Evolutionary conservation across 1,140 invertebrate species (phyloP).

Genomic region (Antheraea pernyi): DNA sequence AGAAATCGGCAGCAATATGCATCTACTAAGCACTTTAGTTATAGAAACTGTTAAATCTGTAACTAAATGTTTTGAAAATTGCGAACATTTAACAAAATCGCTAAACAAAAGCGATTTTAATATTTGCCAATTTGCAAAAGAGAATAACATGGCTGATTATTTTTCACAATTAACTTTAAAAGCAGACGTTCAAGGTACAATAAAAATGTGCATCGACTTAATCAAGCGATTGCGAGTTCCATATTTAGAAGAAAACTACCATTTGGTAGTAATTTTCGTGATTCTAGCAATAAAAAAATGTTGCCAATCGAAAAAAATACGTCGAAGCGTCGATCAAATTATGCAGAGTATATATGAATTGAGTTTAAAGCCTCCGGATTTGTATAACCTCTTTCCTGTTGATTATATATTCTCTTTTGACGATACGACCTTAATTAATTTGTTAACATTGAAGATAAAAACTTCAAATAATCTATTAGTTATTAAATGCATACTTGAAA

Average conservation of each 20-base stretch:
- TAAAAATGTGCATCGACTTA: slow-evolving; percentile 41
- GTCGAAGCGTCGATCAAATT: slow-evolving; percentile 43
- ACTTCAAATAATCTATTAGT: slow-evolving; percentile 47
- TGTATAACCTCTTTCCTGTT: slow-evolving; percentile 60
- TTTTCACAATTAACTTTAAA: slow-evolving; percentile 39
- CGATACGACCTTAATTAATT: slow-evolving; percentile 41
- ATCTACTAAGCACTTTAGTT: slow-evolving; percentile 43
- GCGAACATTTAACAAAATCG: slow-evolving; percentile 42
- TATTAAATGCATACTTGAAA: slow-evolving; percentile 55
- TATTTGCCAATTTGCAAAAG: slow-evolving; percentile 41
- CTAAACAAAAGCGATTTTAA: slow-evolving; percentile 52
- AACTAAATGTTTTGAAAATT: slow-evolving; percentile 49
- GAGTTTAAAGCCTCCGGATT: slow-evolving; percentile 55
- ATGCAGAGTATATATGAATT: slow-evolving; percentile 58
- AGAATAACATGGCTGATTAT: slow-evolving; percentile 40
- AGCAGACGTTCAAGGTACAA: slow-evolving; percentile 35
- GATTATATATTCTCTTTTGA: slow-evolving; percentile 58
- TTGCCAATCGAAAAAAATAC: slow-evolving; percentile 51
- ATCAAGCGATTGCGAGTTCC: slow-evolving; percentile 52
- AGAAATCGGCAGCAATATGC: slow-evolving; percentile 42
- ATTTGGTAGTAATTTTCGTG: slow-evolving; percentile 57
- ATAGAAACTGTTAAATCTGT: slow-evolving; percentile 51
- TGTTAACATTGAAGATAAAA: slow-evolving; percentile 58
- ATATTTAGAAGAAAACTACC: slow-evolving; percentile 61
- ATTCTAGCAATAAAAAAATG: slow-evolving; percentile 54